Evolutionary conservation across 1,140 invertebrate genomes (phyloP).

Genomic region (Neelides sp.): DNA sequence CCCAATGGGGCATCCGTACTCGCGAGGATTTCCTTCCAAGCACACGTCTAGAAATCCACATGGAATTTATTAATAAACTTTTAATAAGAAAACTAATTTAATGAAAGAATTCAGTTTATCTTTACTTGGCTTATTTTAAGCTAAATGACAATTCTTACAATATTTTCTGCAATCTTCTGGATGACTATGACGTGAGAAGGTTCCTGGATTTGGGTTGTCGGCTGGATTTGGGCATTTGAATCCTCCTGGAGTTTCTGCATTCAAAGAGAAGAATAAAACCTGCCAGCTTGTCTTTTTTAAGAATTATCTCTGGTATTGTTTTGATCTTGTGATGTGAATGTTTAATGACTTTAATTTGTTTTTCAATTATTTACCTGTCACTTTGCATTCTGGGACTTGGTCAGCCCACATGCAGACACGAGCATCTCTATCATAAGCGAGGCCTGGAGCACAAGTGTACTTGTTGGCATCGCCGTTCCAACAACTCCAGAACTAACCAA

Average conservation of each 20-base stretch:
- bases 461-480: slow-evolving; percentile 87
- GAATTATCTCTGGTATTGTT: not conserved
- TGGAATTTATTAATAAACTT: too few species aligned
- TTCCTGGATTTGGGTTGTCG: slow-evolving; percentile 64
- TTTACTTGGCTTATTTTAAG: too few species aligned
- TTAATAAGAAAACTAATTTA: too few species aligned
- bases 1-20: slow-evolving; percentile 88
- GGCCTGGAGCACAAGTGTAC: slow-evolving; percentile 84
- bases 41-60: slow-evolving; percentile 40
- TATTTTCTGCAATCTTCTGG: slow-evolving; percentile 39
- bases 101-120: too few species aligned
- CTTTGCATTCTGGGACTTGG: slow-evolving; percentile 78
- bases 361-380: slow-evolving; percentile 50
- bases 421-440: slow-evolving; percentile 77
- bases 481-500: slow-evolving; percentile 88
- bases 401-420: slow-evolving; percentile 91
- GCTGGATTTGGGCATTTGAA: slow-evolving; percentile 73
- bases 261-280: not conserved
- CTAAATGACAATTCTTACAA: too few species aligned
- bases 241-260: slow-evolving; percentile 71
- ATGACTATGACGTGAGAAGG: slow-evolving; percentile 86
- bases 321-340: slow-evolving; percentile 1
- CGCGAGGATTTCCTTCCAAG: slow-evolving; percentile 70
- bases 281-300: not conserved
- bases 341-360: not conserved